Evolutionary conservation across 2,113 vertebrate species (phyloP).

Genomic region (Notechis scutatus): DNA sequence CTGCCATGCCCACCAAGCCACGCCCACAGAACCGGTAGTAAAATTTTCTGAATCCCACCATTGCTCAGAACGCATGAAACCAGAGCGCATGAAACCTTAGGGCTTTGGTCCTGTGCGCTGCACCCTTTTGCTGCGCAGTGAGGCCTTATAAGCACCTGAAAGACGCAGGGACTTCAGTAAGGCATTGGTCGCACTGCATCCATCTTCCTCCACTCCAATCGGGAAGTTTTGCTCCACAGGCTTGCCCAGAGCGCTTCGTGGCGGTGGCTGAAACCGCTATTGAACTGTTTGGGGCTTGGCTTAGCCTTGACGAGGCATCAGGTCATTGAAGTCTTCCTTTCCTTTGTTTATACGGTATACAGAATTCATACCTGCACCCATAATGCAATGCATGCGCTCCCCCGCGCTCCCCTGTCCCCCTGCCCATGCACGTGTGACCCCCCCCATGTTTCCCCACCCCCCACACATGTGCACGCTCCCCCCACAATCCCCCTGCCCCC

Average conservation of each 20-base stretch:
- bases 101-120: rapidly evolving
- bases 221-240: constrained; percentile 65
- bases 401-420: too few relatives aligned
- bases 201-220: constrained; percentile 68
- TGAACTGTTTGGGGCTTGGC: constrained; percentile 66
- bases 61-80: not conserved
- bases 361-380: too few relatives aligned
- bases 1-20: too few relatives aligned
- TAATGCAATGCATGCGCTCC: too few relatives aligned
- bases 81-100: not conserved
- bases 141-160: constrained; percentile 72
- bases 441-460: too few relatives aligned
- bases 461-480: too few relatives aligned
- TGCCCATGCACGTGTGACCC: too few relatives aligned
- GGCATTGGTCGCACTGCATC: constrained; percentile 69
- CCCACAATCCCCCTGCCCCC: too few relatives aligned
- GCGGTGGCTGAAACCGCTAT: constrained; percentile 59
- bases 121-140: rapidly evolving
- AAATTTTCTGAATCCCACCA: too few relatives aligned
- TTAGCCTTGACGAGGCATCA: constrained; percentile 15
- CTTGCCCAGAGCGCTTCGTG: constrained; percentile 51
- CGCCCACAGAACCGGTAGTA: too few relatives aligned
- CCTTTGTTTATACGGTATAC: not conserved
- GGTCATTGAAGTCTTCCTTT: not conserved
- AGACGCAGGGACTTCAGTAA: constrained; percentile 69